These are phyloP conservation scores for Neolamprologus toae DNA, from an alignment of 2,113 vertebrate genomes.

Conservation along the genomic window DNA sequence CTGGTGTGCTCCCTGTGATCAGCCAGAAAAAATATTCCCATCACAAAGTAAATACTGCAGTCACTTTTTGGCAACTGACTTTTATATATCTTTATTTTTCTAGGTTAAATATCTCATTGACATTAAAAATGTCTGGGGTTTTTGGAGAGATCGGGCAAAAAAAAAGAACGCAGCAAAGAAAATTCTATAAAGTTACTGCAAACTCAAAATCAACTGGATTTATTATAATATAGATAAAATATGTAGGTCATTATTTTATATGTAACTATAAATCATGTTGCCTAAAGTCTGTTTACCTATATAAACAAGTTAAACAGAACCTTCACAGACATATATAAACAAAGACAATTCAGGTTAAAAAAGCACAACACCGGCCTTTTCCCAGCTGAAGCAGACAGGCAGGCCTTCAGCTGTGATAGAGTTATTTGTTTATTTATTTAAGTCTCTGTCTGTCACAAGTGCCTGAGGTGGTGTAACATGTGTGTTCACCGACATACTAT, in stretches of 20 bases:
- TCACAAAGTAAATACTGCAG: background rate
- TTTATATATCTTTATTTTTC: background rate
- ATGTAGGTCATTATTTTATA: background rate
- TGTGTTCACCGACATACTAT: rapidly evolving
- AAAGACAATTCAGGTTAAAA: background rate
- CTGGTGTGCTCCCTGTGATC: background rate
- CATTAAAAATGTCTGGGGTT: background rate
- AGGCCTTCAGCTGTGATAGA: background rate
- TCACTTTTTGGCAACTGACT: background rate
- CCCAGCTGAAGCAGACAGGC: background rate
- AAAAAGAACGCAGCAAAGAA: background rate
- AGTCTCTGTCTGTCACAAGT: background rate
- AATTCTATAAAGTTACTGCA: background rate
- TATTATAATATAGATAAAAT: background rate
- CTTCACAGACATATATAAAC: background rate
- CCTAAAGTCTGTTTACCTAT: background rate
- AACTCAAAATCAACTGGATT: background rate
- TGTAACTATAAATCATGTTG: background rate
- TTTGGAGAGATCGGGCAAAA: background rate
- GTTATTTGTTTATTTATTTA: background rate
- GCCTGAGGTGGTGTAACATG: background rate
- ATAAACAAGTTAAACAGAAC: background rate
- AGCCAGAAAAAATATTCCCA: background rate
- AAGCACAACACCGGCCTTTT: background rate
- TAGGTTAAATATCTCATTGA: background rate